phyloP scores from a whole-genome alignment of 2,113 vertebrate species.

The Lepus timidus region DNA sequence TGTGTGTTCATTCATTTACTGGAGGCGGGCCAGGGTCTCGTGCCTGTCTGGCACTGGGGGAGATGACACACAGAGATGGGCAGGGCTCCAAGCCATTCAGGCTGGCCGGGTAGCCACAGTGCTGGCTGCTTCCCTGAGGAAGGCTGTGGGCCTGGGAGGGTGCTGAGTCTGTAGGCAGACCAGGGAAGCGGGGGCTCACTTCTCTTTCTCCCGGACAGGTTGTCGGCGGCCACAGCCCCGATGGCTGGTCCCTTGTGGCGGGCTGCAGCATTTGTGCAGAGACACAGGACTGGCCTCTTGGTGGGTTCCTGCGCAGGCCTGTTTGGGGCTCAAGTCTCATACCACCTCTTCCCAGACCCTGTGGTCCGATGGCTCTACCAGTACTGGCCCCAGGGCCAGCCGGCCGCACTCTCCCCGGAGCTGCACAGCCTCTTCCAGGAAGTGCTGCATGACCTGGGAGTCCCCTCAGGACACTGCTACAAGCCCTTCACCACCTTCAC shows the following conservation, averaged over 20 bases:
- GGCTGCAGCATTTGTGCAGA: slow-evolving; percentile 89
- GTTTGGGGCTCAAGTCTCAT: slow-evolving; percentile 91
- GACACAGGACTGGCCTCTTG: slow-evolving; percentile 89
- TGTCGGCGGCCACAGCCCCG: slow-evolving; percentile 67
- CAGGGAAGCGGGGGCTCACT: slow-evolving; percentile 65
- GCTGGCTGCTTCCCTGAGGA: background rate
- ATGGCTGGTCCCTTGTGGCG: slow-evolving; percentile 90
- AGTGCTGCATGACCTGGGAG: slow-evolving; percentile 89
- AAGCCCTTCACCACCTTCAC: slow-evolving; percentile 92
- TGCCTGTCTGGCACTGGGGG: background rate
- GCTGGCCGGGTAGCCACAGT: background rate
- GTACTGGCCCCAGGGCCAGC: slow-evolving; percentile 92
- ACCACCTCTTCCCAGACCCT: slow-evolving; percentile 91
- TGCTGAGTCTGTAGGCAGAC: background rate
- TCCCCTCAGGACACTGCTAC: slow-evolving; percentile 84
- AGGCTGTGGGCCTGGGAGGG: background rate
- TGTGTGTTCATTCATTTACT: background rate
- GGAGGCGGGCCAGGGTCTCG: background rate
- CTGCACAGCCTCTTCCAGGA: slow-evolving; percentile 88
- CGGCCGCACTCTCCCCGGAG: slow-evolving; percentile 71
- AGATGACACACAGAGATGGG: background rate
- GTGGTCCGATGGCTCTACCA: slow-evolving; percentile 91
- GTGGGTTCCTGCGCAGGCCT: slow-evolving; percentile 90
- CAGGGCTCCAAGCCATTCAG: background rate
- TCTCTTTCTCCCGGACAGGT: slow-evolving; percentile 75